phyloP scores from a whole-genome alignment of 2,113 vertebrate species.

The Pelodiscus sinensis region DNA sequence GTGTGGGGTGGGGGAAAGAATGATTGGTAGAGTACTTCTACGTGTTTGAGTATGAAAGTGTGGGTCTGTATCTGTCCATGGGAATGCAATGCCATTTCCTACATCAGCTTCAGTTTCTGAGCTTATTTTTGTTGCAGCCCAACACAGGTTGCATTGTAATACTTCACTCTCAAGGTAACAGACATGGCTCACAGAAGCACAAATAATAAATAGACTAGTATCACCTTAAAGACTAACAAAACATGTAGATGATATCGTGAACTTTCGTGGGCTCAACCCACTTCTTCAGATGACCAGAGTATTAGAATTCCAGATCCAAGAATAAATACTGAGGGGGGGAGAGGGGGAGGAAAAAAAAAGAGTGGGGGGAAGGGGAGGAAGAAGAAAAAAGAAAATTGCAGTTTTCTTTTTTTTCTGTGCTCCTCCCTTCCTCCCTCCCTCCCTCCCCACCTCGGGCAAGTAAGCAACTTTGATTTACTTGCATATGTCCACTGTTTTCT shows the following conservation, averaged over 20 bases:
- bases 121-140: neutral
- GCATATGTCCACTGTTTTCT: neutral
- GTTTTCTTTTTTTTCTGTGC: neutral
- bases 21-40: neutral
- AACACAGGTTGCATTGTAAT: neutral
- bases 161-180: neutral
- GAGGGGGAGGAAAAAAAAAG: too few species aligned
- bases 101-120: neutral
- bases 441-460: neutral
- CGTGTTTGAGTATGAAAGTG: neutral
- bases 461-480: neutral
- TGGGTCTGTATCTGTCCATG: neutral
- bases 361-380: too few species aligned
- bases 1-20: neutral
- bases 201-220: neutral
- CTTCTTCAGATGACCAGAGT: too few species aligned
- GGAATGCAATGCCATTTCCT: accelerated
- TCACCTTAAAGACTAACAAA: too few species aligned
- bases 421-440: too few species aligned
- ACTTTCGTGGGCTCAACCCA: too few species aligned
- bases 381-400: neutral
- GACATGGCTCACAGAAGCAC: neutral
- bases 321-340: too few species aligned
- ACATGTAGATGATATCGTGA: too few species aligned
- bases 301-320: too few species aligned